Conservation (phyloP, 2,888 invertebrate species). For the Tuta absoluta region DNA sequence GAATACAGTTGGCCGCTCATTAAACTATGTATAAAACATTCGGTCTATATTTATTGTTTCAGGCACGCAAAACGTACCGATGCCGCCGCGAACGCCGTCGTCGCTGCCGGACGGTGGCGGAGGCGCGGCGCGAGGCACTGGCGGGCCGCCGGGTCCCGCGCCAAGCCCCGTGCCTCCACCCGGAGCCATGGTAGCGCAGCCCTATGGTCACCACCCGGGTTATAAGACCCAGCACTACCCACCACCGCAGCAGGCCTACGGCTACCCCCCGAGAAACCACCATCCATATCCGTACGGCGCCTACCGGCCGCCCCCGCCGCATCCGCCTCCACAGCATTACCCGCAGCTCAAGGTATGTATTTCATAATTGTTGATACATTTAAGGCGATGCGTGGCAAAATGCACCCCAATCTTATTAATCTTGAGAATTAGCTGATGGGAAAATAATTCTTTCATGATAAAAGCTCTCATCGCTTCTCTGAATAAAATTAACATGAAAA, state of each 20-base stretch:
- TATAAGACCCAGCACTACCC: slow-evolving; percentile 76
- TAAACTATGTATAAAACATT: not conserved
- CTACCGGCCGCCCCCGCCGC: slow-evolving; percentile 69
- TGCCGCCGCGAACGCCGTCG: slow-evolving; percentile 97
- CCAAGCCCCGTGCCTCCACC: slow-evolving; percentile 64
- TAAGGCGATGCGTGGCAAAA: no score
- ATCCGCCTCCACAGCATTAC: slow-evolving; percentile 67
- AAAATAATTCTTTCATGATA: not conserved
- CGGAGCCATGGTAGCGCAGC: slow-evolving; percentile 69
- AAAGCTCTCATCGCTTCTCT: no score
- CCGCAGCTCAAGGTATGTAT: slow-evolving; percentile 66
- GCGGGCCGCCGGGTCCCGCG: slow-evolving; percentile 55
- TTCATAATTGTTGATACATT: not conserved
- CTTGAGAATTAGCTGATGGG: not conserved
- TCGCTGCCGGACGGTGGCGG: slow-evolving; percentile 83
- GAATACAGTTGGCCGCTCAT: no score
- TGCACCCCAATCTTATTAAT: no score
- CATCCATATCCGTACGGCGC: slow-evolving; percentile 75
- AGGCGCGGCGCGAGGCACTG: slow-evolving; percentile 58
- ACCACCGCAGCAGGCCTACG: slow-evolving; percentile 71
- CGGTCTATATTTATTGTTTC: slow-evolving; percentile 45
- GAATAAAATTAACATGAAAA: no score
- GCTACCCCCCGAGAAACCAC: slow-evolving; percentile 73
- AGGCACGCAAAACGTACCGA: slow-evolving; percentile 96
- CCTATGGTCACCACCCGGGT: slow-evolving; percentile 65